Evolutionary conservation across 1,140 invertebrate species (phyloP), one percentile per base, ranked within the genome.

Genomic region (Drosophila tani): DNA sequence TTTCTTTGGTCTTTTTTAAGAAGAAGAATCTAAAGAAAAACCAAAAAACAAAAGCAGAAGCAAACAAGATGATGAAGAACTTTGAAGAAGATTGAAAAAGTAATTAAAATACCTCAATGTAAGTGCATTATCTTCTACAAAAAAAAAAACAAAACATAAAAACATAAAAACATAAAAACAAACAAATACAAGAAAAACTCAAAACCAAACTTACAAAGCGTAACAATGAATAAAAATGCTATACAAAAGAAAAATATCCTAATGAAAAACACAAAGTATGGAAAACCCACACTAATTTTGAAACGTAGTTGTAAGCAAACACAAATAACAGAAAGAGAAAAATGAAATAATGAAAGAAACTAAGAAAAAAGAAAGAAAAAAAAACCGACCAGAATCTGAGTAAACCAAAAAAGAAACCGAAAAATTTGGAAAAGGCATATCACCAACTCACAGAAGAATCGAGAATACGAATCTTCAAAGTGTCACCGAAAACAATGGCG

Each of bases 41-140:
- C 35, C 46, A 67, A 38, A 74, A 74, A 43, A 35, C 32, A 11
- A 50, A 63, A 71, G 57, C 47, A 78, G 49, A 75, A 67, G 71
- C 71, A 85, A 65, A 75, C 67, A 59, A 63, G 65, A 81, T 45
- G 65, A 81, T 45, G 66, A 90, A 66, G 59, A 77, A 80, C 38
- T 71, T 73, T 73, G 64, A 86, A 77, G 86, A 90, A 90, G 80
- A 90, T 86, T 91, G 82, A 91, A 91, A 79, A 90, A 91, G 82
- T 79, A 91, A 91, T 91, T 88, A 74, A 88, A 86, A 91, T 83
- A 83, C 91, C 84, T 91, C 80, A 91, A 86, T 86, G 82, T 91
- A 91, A 91, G 86, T 91, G 86, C 86, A 86, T 91, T 91, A 91
- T 91, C 86, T 91, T 86, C 70, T 78, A 85, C 73, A 80, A 91